A percentile compares a stretch with the other conserved stretches of the same genome.
phyloP scores from a whole-genome alignment of 2,113 vertebrate species.

The Cheirogaleus medius region DNA sequence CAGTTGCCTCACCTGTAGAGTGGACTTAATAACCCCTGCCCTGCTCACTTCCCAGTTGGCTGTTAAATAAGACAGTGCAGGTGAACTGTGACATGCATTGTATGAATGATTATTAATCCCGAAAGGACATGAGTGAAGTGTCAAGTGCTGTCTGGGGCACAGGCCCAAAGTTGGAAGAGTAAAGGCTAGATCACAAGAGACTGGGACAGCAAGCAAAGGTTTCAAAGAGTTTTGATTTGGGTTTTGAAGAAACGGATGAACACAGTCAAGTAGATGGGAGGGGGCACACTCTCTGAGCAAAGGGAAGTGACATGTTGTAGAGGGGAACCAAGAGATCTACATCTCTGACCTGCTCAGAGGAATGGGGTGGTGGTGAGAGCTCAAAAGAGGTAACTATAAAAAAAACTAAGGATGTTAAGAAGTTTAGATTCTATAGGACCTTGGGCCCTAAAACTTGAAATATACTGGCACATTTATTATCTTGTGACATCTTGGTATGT shows the following conservation, averaged over 20 bases:
- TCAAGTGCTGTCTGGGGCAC: neutral
- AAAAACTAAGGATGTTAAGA: neutral
- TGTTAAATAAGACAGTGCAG: neutral
- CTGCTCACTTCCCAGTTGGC: neutral
- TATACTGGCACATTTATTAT: neutral
- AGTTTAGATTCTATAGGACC: neutral
- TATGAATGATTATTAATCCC: neutral
- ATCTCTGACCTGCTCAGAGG: neutral
- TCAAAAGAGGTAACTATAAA: neutral
- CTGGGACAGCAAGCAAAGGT: neutral
- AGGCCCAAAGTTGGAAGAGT: neutral
- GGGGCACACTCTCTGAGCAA: neutral
- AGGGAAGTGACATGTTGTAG: neutral
- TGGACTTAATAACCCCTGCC: neutral
- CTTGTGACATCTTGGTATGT: neutral
- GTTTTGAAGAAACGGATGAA: neutral
- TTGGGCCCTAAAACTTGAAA: neutral
- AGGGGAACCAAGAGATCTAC: neutral
- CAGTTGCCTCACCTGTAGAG: neutral
- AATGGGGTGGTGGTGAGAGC: neutral
- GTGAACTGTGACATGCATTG: neutral
- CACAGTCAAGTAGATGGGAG: neutral
- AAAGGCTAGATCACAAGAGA: neutral
- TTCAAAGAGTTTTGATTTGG: neutral
- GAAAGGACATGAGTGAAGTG: neutral